Evolutionary conservation across 2,888 invertebrate genomes (phyloP).

Genomic region (Oscheius sp.): DNA sequence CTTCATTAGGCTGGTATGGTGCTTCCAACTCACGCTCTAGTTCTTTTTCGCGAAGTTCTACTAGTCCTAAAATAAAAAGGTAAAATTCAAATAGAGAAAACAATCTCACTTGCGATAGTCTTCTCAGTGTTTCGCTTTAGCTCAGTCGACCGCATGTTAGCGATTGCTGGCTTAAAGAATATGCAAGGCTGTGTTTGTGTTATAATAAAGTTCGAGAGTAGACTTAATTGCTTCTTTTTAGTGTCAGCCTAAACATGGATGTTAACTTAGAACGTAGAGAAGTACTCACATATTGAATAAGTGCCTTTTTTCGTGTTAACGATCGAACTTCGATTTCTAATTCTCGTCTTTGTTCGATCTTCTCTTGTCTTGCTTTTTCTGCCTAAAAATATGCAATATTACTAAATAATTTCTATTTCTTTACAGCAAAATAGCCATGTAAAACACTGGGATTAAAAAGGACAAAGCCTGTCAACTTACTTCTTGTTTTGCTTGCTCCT

Average conservation of each 20-base stretch:
- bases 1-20: not conserved
- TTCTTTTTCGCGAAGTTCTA: conserved; percentile 18
- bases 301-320: conserved; percentile 82
- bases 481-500: conserved; percentile 85
- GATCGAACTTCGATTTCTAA: conserved; percentile 88
- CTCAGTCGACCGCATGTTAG: conserved; percentile 79
- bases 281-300: conserved; percentile 60
- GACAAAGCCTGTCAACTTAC: conserved; percentile 70
- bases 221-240: conserved; percentile 84
- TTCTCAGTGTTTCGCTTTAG: conserved; percentile 77
- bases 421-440: too few relatives aligned
- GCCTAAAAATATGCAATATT: conserved; percentile 36
- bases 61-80: conserved; percentile 19
- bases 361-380: conserved; percentile 82
- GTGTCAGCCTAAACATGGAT: conserved; percentile 76
- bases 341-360: conserved; percentile 85
- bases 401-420: too few relatives aligned
- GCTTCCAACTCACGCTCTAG: conserved; percentile 28
- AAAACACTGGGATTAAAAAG: not conserved
- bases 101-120: conserved; percentile 56
- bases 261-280: not conserved
- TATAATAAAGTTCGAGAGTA: conserved; percentile 82
- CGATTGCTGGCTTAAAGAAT: conserved; percentile 85
- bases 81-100: not conserved
- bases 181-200: conserved; percentile 87